Percentiles rank a stretch among this genome's conserved stretches.
Evolutionary conservation across 92 coral and sea anemone species (phyloP).

Genomic region (Zoanthus solanderi): DNA sequence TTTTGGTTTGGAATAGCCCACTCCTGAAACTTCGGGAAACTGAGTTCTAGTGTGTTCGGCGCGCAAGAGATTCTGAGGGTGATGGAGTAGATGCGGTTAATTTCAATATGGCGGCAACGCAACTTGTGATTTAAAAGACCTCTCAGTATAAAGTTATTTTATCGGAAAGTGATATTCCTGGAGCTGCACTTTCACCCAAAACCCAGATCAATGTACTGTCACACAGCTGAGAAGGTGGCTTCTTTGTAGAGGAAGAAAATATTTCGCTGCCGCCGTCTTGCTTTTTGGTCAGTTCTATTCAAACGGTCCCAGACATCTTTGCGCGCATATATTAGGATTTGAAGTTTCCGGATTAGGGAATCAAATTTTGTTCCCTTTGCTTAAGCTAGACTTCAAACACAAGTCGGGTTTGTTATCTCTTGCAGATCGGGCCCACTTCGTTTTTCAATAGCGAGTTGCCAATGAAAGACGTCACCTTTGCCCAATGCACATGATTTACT

Average conservation of each 20-base stretch:
- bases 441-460: background rate
- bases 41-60: background rate
- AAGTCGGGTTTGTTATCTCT: background rate
- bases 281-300: no score
- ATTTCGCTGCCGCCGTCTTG: background rate
- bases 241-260: background rate
- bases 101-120: slow-evolving; percentile 9
- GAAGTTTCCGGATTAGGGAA: no score
- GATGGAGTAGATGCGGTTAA: background rate
- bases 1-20: background rate
- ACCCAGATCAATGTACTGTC: background rate
- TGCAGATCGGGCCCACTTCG: background rate
- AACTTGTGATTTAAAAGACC: background rate
- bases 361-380: no score
- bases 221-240: slow-evolving; percentile 18
- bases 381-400: background rate
- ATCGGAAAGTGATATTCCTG: background rate
- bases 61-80: background rate
- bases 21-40: background rate
- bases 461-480: slow-evolving; percentile 4
- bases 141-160: slow-evolving; percentile 5
- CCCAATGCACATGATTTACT: background rate
- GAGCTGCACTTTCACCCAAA: background rate
- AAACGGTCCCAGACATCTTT: no score
- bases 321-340: no score